Evolutionary conservation across 1,140 invertebrate genomes (phyloP).

Genomic region (Berghia stephanieae): DNA sequence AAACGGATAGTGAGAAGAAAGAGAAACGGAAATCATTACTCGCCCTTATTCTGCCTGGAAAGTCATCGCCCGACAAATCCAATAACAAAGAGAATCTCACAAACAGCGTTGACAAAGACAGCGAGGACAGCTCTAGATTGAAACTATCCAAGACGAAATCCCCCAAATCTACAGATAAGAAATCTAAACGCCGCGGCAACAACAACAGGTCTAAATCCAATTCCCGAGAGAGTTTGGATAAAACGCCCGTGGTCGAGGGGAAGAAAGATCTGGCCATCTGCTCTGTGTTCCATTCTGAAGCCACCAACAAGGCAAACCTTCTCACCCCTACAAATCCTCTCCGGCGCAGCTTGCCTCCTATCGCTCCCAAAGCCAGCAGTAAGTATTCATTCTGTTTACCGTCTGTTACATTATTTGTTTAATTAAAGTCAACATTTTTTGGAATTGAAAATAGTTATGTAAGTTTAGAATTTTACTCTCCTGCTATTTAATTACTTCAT

Average conservation of each 20-base stretch:
- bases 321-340: neutral
- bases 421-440: no score
- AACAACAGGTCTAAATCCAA: slow-evolving; percentile 48
- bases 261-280: slow-evolving; percentile 47
- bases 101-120: slow-evolving; percentile 34
- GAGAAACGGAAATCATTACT: slow-evolving; percentile 54
- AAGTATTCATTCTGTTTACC: slow-evolving; percentile 31
- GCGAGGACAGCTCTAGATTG: slow-evolving; percentile 9
- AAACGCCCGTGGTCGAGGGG: slow-evolving; percentile 44
- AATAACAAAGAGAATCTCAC: slow-evolving; percentile 38
- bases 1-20: slow-evolving; percentile 41
- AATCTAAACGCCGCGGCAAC: slow-evolving; percentile 67
- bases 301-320: slow-evolving; percentile 12
- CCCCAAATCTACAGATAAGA: slow-evolving; percentile 3
- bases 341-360: slow-evolving; percentile 1
- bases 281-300: slow-evolving; percentile 44
- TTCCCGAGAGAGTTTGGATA: slow-evolving; percentile 45
- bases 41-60: slow-evolving; percentile 51
- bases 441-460: no score
- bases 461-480: no score
- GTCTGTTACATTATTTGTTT: no score
- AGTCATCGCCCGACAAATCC: slow-evolving; percentile 46
- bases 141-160: slow-evolving; percentile 21
- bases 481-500: no score
- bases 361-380: slow-evolving; percentile 58